Base-by-base conservation (phyloP, 2,888 invertebrate species). In the Volucella bombylans region DNA sequence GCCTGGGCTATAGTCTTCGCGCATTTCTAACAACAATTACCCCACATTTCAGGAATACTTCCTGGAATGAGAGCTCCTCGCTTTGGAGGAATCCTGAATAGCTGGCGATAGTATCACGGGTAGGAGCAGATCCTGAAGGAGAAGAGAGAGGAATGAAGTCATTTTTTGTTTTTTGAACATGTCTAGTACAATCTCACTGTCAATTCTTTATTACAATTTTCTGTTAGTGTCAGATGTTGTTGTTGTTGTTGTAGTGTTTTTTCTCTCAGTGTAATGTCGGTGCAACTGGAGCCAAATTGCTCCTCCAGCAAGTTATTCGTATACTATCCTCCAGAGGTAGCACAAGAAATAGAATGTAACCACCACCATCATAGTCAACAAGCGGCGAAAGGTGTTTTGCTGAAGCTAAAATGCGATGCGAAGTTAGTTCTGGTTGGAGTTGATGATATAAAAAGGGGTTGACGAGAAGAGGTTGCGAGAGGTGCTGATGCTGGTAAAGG, bases 121-220 rank as follows among this genome's bases (percentile, higher is more conserved):
- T 12, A n/a, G 15, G 57, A 31, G 38, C 54, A 54, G 59, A 55
- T 49, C 49, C 31, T 23, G 23, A 1, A 23, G 4, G 3, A 23
- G 23, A 3, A 39, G 57, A 11, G 12, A 49, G 14, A 14, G 64
- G 57, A 45, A 73, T 59, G 65, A 61, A 43, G 18, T 18, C 1
- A 18, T 23, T 23, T 23, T 23, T 23, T 31, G 65, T 85, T 85
- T 72, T 81, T 68, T 57, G 81, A 81, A 81, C 81, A 72, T 85
- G 80, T 81, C 68, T 81, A 59, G 72, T 77, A 76, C 85, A 81
- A 85, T 85, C 80, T 67, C 68, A 81, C 85, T 85, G 76, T 85
- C 72, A 81, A 77, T 85, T 76, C 68, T 81, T 85, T 85, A 85
- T 81, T 76, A 64, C 80, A 57, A 77, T 77, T 81, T 81, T 81